These are phyloP conservation scores for Melipona beecheii DNA, from an alignment of 2,888 invertebrate genomes.

Conservation along the genomic window DNA sequence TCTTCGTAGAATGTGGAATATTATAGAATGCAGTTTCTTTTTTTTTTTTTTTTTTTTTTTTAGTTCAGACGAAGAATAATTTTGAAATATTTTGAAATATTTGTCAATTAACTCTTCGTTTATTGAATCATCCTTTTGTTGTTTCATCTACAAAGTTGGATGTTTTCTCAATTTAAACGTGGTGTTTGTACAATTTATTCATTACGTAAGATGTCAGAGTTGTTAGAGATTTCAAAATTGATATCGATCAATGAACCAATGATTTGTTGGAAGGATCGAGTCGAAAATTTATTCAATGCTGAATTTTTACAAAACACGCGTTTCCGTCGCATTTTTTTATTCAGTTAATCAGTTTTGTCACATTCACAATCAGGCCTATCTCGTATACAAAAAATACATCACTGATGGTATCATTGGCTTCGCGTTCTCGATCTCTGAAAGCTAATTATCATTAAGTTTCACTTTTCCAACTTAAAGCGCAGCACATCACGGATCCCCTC, in stretches of 20 bases:
- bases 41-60: too few relatives aligned
- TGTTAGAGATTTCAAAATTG: too few relatives aligned
- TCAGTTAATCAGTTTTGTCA: neutral
- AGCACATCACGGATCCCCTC: neutral
- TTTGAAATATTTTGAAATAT: neutral
- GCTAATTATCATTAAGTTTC: slow-evolving; percentile 7
- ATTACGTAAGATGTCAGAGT: neutral
- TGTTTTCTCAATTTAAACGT: neutral
- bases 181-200: neutral
- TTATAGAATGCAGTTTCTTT: neutral
- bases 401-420: neutral
- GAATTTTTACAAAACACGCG: too few relatives aligned
- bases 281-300: too few relatives aligned
- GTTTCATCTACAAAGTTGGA: neutral
- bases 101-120: neutral
- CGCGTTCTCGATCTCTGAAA: neutral
- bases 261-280: too few relatives aligned
- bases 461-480: neutral
- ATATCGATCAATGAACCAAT: too few relatives aligned
- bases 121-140: neutral
- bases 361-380: neutral
- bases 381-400: neutral
- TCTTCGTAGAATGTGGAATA: neutral
- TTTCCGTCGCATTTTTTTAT: neutral
- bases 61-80: neutral